Conservation (phyloP, 2,113 vertebrate species). For the Globicephala melas region DNA sequence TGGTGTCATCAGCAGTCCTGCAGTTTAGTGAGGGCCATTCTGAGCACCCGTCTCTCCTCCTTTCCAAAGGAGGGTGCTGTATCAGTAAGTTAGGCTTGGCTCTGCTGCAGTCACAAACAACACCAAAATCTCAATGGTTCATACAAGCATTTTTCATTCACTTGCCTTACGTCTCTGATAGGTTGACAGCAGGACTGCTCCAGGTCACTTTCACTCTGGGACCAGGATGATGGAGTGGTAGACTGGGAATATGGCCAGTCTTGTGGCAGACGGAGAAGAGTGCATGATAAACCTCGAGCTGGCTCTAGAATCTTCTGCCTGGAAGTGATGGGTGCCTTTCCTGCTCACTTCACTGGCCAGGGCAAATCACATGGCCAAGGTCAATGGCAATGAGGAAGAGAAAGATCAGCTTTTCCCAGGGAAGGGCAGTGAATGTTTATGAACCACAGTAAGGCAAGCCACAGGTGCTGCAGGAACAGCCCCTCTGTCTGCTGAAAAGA, state of each 20-base stretch:
- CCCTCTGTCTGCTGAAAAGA: not conserved
- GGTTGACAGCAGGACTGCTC: fast-evolving
- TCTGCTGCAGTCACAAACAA: not conserved
- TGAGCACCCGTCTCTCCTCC: not conserved
- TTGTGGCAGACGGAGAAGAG: not conserved
- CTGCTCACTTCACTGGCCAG: not conserved
- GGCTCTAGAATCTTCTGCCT: not conserved
- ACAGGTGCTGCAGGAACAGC: not conserved
- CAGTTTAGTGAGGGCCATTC: not conserved
- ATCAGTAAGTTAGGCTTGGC: not conserved
- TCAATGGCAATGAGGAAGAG: not conserved
- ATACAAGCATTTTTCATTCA: not conserved
- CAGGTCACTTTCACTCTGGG: not conserved
- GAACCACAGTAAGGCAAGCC: not conserved
- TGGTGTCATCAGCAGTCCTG: not conserved
- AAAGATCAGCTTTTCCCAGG: not conserved
- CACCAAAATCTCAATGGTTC: not conserved
- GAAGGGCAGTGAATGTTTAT: not conserved
- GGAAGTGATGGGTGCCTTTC: not conserved
- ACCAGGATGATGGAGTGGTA: not conserved
- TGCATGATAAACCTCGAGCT: not conserved
- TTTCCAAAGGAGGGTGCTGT: not conserved
- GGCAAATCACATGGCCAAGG: not conserved
- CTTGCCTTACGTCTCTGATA: not conserved
- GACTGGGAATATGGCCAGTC: not conserved